Evolutionary conservation across 2,113 vertebrate genomes (phyloP), one percentile per base, ranked within the genome.

Genomic region (Halichoerus grypus): DNA sequence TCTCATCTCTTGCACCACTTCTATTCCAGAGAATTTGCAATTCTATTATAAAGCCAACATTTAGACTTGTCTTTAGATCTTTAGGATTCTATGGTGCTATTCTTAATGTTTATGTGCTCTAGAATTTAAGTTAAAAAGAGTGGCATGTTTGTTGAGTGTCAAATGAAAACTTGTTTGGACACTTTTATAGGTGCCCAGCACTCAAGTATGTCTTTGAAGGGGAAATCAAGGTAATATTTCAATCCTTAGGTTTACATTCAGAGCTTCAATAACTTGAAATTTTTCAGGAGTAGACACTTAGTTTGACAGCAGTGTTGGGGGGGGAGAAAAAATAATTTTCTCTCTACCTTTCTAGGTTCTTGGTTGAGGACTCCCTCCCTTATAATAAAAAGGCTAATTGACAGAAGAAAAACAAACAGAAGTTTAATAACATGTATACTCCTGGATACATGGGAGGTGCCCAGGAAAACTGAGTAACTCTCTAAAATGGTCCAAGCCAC

Each of bases 151-250:
- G 14, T 86, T 97, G 57, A 93, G 82, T 95, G 88, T 92, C 91
- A 96, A 92, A 76, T 39, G 67, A 97, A 98, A 90, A 80, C 93
- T 57, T 16, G 28, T 96, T 97, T 97, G 79, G n/a, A 81, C 2
- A 39, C 49, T 96, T 88, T 49, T 22, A 57, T 0, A 0, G 57
- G 80, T 82, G 13, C 71, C 77, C 26, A 83, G 39, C 28, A 26
- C 49, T 94, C 0, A 15, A 31, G 77, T 91, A 77, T 93, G 11
- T 33, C 76, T 65, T 67, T 83, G 80, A 90, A 79, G 71, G 61
- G 87, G 94, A 98, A 95, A 80, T 53, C 61, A 96, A 82, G 16
- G 81, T 36, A 81, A 72, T 90, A 91, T 61, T 57, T 94, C n/a
- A 12, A 84, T 4, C 86, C 33, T 83, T 88, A 97, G 55, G 11